These are phyloP conservation scores for Epinephelus awoara DNA, from an alignment of 2,797 vertebrate genomes.

Conservation along the genomic window DNA sequence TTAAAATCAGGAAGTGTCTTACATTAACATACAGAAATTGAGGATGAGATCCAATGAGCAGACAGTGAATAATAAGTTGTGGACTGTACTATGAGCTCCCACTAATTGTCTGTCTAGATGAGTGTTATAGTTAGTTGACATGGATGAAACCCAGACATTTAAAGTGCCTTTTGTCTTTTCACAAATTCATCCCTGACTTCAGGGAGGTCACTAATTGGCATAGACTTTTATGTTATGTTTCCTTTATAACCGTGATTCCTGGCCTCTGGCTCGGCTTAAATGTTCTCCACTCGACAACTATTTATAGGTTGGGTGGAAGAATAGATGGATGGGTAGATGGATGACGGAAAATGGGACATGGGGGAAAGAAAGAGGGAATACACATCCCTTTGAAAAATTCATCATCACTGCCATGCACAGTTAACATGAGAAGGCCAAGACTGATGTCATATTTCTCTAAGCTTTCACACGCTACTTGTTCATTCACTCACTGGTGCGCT, in stretches of 20 bases:
- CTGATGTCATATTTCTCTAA: not conserved
- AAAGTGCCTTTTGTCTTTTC: slow-evolving; percentile 17
- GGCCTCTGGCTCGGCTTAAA: slow-evolving; percentile 3
- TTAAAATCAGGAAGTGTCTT: slow-evolving; percentile 43
- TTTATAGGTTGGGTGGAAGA: slow-evolving; percentile 23
- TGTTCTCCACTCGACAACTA: slow-evolving; percentile 12
- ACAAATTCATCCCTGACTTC: slow-evolving; percentile 7
- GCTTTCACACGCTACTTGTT: slow-evolving; percentile 9
- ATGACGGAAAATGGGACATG: slow-evolving; percentile 13
- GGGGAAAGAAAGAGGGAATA: not conserved
- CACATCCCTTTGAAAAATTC: slow-evolving; percentile 46
- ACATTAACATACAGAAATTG: slow-evolving; percentile 27
- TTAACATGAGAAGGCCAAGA: slow-evolving; percentile 31
- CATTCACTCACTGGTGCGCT: slow-evolving; percentile 2
- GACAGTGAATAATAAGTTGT: slow-evolving; percentile 15
- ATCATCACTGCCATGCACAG: slow-evolving; percentile 17
- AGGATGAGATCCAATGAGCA: slow-evolving; percentile 15
- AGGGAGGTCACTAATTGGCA: slow-evolving; percentile 31
- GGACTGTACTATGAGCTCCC: not conserved
- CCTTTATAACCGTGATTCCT: not conserved
- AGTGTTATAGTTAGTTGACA: not conserved
- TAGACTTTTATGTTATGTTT: slow-evolving; percentile 10
- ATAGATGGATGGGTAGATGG: not conserved
- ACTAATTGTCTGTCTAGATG: slow-evolving; percentile 13
- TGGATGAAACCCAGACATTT: not conserved